Evolutionary conservation across 2,113 vertebrate species (phyloP).

Genomic region (Danionella cerebrum): DNA sequence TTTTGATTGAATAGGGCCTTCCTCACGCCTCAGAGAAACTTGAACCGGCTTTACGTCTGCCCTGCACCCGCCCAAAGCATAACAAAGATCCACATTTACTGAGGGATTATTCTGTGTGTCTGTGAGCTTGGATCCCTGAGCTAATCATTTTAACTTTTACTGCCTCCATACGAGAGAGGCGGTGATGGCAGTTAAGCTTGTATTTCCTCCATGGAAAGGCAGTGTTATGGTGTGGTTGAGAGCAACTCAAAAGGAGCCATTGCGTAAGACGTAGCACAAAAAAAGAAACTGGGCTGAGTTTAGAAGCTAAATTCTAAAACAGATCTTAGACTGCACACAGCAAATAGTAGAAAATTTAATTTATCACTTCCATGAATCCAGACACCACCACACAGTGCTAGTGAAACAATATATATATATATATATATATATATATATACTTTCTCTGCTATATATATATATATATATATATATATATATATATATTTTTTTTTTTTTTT

Average conservation of each 20-base stretch:
- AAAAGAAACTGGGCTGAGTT: neutral
- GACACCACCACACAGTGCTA: no score
- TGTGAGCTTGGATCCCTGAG: constrained; percentile 10
- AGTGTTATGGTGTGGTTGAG: constrained; percentile 4
- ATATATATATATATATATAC: no score
- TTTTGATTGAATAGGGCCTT: constrained; percentile 28
- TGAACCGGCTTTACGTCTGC: constrained; percentile 39
- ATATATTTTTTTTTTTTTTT: no score
- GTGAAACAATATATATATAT: no score
- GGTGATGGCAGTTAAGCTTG: neutral
- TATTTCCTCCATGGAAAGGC: neutral
- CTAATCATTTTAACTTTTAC: constrained; percentile 27
- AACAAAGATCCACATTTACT: constrained; percentile 42
- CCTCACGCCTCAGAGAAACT: constrained; percentile 46
- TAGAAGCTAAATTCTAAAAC: neutral
- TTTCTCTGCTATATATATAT: no score
- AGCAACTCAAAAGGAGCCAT: neutral
- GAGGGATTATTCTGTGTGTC: constrained; percentile 33
- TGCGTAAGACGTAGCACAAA: neutral
- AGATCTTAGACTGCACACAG: no score
- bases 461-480: no score
- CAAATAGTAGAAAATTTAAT: no score
- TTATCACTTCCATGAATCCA: no score
- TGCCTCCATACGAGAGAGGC: neutral
- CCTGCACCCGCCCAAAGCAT: constrained; percentile 36